Conservation (phyloP, 2,888 invertebrate genomes). For the Macaria liturata region DNA sequence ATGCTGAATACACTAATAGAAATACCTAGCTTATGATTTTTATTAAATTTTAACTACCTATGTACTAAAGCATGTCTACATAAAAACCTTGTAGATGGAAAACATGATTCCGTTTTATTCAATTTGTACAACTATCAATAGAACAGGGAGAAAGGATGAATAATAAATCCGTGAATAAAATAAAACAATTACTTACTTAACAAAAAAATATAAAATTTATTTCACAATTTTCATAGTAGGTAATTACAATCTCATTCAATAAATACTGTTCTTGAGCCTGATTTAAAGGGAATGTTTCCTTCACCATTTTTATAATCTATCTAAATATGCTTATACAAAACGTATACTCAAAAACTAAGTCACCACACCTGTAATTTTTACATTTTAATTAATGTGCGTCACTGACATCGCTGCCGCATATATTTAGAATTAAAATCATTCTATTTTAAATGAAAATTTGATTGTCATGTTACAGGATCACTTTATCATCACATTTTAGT, state of each 20-base stretch:
- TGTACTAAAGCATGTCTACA: no score
- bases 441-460: no score
- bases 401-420: no score
- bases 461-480: slow-evolving; percentile 32
- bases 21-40: no score
- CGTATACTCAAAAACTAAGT: slow-evolving; percentile 6
- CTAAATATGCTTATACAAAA: not conserved
- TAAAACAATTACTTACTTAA: not conserved
- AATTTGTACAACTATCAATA: no score
- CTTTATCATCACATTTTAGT: slow-evolving; percentile 13
- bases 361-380: slow-evolving; percentile 6
- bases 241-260: slow-evolving; percentile 38
- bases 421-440: slow-evolving; percentile 1
- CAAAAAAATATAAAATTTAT: slow-evolving; percentile 45
- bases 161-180: not conserved
- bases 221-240: slow-evolving; percentile 29
- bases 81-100: no score
- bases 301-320: slow-evolving; percentile 16
- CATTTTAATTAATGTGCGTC: no score
- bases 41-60: no score
- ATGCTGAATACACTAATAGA: no score
- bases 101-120: no score
- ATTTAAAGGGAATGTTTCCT: slow-evolving; percentile 30
- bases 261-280: slow-evolving; percentile 31
- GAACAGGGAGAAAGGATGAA: no score